These are phyloP conservation scores for Drosophila lutescens DNA, from an alignment of 2,888 invertebrate species.

Conservation along the genomic window DNA sequence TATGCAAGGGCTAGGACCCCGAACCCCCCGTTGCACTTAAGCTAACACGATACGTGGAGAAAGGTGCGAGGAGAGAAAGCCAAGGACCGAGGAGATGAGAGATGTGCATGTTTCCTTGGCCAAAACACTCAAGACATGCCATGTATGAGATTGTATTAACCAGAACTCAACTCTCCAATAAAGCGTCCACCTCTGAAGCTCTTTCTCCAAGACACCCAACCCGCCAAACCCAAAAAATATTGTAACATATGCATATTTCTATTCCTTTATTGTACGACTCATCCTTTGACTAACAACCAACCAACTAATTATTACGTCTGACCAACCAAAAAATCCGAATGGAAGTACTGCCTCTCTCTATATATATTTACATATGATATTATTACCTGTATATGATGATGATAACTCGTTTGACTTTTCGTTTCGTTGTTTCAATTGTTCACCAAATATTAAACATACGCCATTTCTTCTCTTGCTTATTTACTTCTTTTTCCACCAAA, in stretches of 20 bases:
- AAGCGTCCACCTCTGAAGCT: constrained; percentile 32
- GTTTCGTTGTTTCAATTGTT: constrained; percentile 75
- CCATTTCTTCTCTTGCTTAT: constrained; percentile 81
- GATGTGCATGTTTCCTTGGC: constrained; percentile 17
- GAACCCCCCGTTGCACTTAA: background rate
- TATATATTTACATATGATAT: constrained; percentile 33
- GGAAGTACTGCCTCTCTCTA: constrained; percentile 44
- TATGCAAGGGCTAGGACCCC: constrained; percentile 43
- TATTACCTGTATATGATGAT: constrained; percentile 62
- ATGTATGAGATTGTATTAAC: background rate
- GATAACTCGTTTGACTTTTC: constrained; percentile 71
- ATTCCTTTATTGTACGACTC: constrained; percentile 37
- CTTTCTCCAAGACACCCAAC: constrained; percentile 19
- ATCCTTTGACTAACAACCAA: constrained; percentile 28
- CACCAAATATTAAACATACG: constrained; percentile 79
- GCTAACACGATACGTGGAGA: constrained; percentile 15
- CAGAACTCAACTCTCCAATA: constrained; percentile 1
- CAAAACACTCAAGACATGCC: background rate
- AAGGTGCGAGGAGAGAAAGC: constrained; percentile 4
- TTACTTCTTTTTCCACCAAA: constrained; percentile 76
- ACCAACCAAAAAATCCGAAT: constrained; percentile 20
- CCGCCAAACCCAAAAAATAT: constrained; percentile 9
- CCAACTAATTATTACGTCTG: constrained; percentile 14
- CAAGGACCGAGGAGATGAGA: background rate
- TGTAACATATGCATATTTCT: constrained; percentile 33